A percentile compares a stretch with the other conserved stretches of the same genome.
Evolutionary conservation across 2,113 vertebrate species (phyloP).

Genomic region (Pungitius pungitius): DNA sequence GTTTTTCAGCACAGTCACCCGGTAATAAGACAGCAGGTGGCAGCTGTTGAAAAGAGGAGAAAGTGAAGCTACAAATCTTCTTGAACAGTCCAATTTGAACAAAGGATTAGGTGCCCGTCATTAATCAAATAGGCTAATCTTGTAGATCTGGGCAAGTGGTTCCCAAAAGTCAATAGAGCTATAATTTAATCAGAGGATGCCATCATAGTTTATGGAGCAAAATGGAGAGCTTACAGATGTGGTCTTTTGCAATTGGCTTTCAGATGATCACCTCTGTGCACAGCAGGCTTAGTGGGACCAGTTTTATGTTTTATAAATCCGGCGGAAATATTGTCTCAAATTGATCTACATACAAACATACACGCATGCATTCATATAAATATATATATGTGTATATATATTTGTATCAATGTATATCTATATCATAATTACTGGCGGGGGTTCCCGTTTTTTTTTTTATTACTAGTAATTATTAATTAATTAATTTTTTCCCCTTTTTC

Average conservation of each 20-base stretch:
- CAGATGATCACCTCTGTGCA: constrained; percentile 40
- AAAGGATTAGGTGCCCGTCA: constrained; percentile 71
- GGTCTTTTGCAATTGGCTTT: constrained; percentile 37
- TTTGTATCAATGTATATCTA: not conserved
- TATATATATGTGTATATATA: not conserved
- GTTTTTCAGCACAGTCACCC: constrained; percentile 25
- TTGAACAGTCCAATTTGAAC: constrained; percentile 68
- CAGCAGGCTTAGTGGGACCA: constrained; percentile 15
- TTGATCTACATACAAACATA: too few relatives aligned
- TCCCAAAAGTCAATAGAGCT: constrained; percentile 68
- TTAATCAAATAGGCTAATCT: constrained; percentile 72
- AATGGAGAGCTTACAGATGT: constrained; percentile 51
- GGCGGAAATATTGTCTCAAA: too few relatives aligned
- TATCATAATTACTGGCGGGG: not conserved
- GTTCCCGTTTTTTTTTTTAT: too few relatives aligned
- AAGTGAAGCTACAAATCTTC: constrained; percentile 47
- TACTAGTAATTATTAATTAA: too few relatives aligned
- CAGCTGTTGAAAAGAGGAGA: constrained; percentile 47
- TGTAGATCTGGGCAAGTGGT: constrained; percentile 70
- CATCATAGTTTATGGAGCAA: constrained; percentile 61
- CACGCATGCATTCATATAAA: too few relatives aligned
- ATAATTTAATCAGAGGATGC: constrained; percentile 70
- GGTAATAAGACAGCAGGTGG: constrained; percentile 41
- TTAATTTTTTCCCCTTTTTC: too few relatives aligned
- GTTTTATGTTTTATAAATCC: constrained; percentile 17